Conservation (phyloP, 2,888 invertebrate species). For the Drosophila mulleri region DNA sequence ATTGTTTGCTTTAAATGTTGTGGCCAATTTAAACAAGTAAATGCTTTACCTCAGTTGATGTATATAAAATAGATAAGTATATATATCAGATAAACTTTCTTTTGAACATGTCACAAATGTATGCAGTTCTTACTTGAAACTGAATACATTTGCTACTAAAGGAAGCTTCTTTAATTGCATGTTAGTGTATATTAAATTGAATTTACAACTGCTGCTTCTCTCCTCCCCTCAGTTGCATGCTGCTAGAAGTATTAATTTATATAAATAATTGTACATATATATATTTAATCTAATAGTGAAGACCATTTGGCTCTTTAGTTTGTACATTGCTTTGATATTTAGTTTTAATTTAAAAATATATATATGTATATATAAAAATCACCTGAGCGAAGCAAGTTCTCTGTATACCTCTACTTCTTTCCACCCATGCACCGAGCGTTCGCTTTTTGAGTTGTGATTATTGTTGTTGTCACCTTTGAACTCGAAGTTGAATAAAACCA, state of each 20-base stretch:
- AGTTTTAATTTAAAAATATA: slow-evolving; percentile 23
- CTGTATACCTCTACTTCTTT: slow-evolving; percentile 36
- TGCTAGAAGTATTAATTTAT: not conserved
- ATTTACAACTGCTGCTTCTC: not conserved
- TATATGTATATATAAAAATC: not conserved
- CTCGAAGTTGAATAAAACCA: slow-evolving; percentile 53
- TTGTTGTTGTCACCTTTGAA: slow-evolving; percentile 58
- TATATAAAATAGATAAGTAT: not conserved
- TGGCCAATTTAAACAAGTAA: not conserved
- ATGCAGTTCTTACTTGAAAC: not conserved
- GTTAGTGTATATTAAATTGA: not conserved
- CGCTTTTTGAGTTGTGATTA: slow-evolving; percentile 68
- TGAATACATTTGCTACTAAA: not conserved
- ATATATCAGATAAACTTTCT: not conserved
- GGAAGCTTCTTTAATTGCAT: not conserved
- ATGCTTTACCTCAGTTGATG: too few relatives aligned
- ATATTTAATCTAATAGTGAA: slow-evolving; percentile 29
- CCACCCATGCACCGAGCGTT: slow-evolving; percentile 68
- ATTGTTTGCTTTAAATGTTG: slow-evolving; percentile 7
- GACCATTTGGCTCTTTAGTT: slow-evolving; percentile 55
- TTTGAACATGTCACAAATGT: not conserved
- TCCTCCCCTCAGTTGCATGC: slow-evolving; percentile 21
- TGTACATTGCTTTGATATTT: slow-evolving; percentile 55
- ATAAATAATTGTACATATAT: slow-evolving; percentile 20
- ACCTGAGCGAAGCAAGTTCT: slow-evolving; percentile 46